phyloP scores from a whole-genome alignment of 2,113 vertebrate species.

The Bathybates hornii region DNA sequence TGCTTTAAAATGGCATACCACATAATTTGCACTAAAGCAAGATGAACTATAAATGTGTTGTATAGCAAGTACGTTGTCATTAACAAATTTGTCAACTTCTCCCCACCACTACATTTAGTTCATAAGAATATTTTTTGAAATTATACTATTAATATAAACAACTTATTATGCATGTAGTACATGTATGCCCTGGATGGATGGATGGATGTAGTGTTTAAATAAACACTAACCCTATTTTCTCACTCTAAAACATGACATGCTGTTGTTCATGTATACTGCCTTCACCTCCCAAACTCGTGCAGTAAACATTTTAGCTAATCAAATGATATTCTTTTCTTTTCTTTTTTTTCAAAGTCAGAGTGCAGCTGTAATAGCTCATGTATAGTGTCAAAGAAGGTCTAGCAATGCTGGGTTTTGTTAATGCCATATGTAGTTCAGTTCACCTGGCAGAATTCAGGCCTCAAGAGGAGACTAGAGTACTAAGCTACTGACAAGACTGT shows the following conservation, averaged over 20 bases:
- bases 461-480: neutral
- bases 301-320: neutral
- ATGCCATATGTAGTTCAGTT: neutral
- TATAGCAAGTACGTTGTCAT: neutral
- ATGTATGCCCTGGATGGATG: neutral
- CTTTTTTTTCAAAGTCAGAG: neutral
- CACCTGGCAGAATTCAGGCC: neutral
- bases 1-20: neutral
- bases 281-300: neutral
- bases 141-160: neutral
- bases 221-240: neutral
- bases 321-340: neutral
- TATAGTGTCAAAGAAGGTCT: neutral
- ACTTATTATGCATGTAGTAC: neutral
- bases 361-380: neutral
- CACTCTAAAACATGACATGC: neutral
- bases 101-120: neutral
- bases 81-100: neutral
- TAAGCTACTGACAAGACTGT: neutral
- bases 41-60: neutral
- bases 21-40: neutral
- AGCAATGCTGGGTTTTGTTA: neutral
- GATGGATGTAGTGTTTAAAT: neutral
- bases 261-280: neutral
- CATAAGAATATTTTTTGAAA: neutral